Percentiles rank a stretch among this genome's conserved stretches.
phyloP scores from a whole-genome alignment of 2,113 vertebrate species.

The Paracanthobrama guichenoti region DNA sequence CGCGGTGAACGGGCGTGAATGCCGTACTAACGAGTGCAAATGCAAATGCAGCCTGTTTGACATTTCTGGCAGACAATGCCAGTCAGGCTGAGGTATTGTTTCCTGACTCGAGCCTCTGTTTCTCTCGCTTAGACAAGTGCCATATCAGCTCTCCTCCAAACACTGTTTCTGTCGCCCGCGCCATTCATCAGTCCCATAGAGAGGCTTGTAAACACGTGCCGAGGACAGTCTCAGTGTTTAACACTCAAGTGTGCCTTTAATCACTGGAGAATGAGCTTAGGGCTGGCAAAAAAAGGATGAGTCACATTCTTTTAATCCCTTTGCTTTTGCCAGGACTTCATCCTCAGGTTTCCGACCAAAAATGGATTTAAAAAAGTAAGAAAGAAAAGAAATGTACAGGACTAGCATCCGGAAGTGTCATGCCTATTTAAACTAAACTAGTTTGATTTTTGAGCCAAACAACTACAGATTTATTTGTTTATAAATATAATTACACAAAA shows the following conservation, averaged over 20 bases:
- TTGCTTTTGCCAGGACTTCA: conserved; percentile 24
- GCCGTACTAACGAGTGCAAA: conserved; percentile 56
- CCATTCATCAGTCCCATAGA: conserved; percentile 56
- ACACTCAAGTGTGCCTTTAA: conserved; percentile 53
- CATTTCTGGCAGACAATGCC: conserved; percentile 57
- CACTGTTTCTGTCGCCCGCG: conserved; percentile 40
- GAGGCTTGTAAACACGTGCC: conserved; percentile 49
- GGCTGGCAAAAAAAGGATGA: conserved; percentile 46
- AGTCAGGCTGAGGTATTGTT: conserved; percentile 47
- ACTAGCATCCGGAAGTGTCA: background rate
- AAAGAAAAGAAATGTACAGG: background rate
- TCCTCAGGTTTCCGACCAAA: background rate
- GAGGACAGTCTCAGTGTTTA: conserved; percentile 36
- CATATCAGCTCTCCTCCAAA: conserved; percentile 54
- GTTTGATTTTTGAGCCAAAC: background rate
- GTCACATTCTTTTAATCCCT: conserved; percentile 42
- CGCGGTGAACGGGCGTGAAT: conserved; percentile 34
- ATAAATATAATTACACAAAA: too few relatives aligned
- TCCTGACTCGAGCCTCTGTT: conserved; percentile 39
- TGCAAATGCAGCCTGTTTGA: conserved; percentile 57
- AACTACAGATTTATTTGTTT: too few relatives aligned
- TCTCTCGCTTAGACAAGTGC: conserved; percentile 42
- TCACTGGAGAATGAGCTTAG: conserved; percentile 56
- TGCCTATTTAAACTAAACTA: background rate
- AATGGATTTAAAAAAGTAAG: conserved; percentile 15